These are phyloP conservation scores for Danio albolineatus DNA, from an alignment of 2,797 vertebrate species.

Conservation along the genomic window DNA sequence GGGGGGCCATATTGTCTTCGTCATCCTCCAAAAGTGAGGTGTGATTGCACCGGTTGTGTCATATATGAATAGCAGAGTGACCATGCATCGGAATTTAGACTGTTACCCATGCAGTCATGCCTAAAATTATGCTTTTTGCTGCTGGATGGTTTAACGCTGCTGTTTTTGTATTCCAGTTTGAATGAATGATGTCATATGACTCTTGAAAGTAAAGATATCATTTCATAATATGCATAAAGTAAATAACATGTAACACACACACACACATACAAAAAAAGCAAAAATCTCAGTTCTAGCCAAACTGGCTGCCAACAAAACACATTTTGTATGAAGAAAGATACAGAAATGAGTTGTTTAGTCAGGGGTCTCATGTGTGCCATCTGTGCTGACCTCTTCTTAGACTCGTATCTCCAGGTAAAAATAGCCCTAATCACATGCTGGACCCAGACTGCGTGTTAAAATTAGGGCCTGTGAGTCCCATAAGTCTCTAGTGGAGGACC, in stretches of 20 bases:
- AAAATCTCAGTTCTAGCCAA: neutral
- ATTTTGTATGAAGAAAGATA: neutral
- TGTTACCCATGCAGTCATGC: neutral
- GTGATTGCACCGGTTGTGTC: constrained; percentile 1
- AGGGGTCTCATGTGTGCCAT: constrained; percentile 73
- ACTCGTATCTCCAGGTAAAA: constrained; percentile 77
- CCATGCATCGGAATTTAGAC: constrained; percentile 7
- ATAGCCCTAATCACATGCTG: constrained; percentile 81
- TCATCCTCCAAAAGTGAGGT: constrained; percentile 28
- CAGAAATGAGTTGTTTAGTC: constrained; percentile 65
- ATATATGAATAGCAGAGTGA: neutral
- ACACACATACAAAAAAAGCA: neutral
- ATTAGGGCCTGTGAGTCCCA: constrained; percentile 71
- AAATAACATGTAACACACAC: neutral
- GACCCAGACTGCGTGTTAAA: constrained; percentile 73
- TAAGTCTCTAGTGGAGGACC: constrained; percentile 53
- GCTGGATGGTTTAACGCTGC: neutral
- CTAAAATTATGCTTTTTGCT: neutral
- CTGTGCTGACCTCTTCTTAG: constrained; percentile 71
- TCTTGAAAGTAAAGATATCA: neutral
- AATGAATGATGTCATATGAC: neutral
- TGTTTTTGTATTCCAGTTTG: neutral
- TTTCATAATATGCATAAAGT: neutral
- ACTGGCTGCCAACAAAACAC: neutral
- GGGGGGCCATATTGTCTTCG: constrained; percentile 10